Evolutionary conservation across 35 echinoderm and acorn worm genomes (phyloP).

Genomic region (Apostichopus japonicus): DNA sequence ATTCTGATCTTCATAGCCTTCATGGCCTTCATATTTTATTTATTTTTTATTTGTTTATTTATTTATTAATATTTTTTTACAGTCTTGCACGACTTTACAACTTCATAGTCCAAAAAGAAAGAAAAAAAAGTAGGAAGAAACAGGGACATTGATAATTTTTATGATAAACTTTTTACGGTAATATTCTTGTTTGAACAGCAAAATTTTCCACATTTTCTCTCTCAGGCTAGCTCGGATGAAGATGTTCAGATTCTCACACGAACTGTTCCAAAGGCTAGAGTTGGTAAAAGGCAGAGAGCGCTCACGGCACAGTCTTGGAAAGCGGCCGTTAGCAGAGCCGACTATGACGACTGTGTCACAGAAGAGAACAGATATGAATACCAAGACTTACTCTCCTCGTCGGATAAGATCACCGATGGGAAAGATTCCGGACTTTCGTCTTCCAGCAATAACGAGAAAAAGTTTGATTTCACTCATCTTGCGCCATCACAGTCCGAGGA

Average conservation of each 20-base stretch:
- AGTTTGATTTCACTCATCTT: neutral
- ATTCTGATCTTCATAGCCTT: no score
- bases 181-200: no score
- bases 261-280: neutral
- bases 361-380: conserved; percentile 1
- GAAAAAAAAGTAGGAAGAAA: no score
- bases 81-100: no score
- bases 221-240: conserved; percentile 94
- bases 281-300: neutral
- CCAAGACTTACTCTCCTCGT: neutral
- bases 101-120: no score
- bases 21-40: no score
- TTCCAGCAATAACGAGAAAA: conserved; percentile 8
- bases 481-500: neutral
- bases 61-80: no score
- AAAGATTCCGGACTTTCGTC: conserved; percentile 1
- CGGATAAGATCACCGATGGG: conserved; percentile 8
- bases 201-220: neutral
- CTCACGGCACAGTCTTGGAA: conserved; percentile 26
- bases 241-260: conserved; percentile 59
- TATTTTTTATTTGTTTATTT: no score
- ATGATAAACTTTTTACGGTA: no score
- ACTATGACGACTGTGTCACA: neutral
- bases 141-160: no score
- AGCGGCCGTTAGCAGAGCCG: neutral